phyloP scores from a whole-genome alignment of 2,113 vertebrate genomes.

The Caranx melampygus region DNA sequence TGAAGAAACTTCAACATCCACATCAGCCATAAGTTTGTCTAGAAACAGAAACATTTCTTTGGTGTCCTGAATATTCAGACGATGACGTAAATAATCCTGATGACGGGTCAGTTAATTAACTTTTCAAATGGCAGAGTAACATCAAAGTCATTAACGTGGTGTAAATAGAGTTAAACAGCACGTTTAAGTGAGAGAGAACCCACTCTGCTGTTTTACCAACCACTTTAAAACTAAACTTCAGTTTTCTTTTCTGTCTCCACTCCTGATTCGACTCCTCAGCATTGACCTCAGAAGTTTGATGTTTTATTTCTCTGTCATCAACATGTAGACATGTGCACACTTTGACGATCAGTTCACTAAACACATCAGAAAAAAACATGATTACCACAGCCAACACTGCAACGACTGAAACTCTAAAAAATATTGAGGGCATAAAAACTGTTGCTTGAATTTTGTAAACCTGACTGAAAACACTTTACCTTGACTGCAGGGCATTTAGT shows the following conservation, averaged over 20 bases:
- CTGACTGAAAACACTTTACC: neutral
- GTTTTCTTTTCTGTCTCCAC: neutral
- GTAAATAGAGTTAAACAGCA: neutral
- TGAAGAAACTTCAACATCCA: neutral
- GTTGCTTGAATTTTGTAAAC: neutral
- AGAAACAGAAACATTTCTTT: neutral
- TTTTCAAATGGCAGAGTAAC: neutral
- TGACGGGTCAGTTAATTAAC: neutral
- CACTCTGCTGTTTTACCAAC: neutral
- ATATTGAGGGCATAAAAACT: neutral
- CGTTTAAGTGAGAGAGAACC: neutral
- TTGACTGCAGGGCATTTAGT: slow-evolving; percentile 7
- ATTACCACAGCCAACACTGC: neutral
- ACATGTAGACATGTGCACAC: too few relatives aligned
- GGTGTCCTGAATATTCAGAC: neutral
- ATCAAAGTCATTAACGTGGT: neutral
- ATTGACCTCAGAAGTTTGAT: neutral
- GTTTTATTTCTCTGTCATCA: neutral
- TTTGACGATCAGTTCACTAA: neutral
- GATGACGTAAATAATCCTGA: neutral
- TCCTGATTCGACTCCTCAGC: neutral
- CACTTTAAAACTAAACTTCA: neutral
- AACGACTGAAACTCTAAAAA: neutral
- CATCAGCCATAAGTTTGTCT: neutral
- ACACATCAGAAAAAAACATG: neutral